Evolutionary conservation across 2,888 invertebrate species (phyloP), one percentile per base, ranked within the genome.

Genomic region (Dynastes maya): DNA sequence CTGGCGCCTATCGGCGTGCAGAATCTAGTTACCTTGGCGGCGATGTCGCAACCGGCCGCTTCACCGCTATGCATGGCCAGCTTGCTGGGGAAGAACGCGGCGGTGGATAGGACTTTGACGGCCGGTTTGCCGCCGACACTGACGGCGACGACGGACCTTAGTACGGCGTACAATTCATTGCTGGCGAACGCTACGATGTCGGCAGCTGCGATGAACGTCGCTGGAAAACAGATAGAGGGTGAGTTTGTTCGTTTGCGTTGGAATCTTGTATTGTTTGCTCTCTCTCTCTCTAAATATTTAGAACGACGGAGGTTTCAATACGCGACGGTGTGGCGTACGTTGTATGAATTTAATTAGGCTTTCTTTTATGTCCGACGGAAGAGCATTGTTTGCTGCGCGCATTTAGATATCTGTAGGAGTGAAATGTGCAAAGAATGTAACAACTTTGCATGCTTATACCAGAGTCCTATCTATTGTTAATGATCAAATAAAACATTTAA

Each of bases 161-260:
- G 92, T 80, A 91, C 92, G 78, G 91, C 89, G 86, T 84, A 90
- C 88, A 84, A 94, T 92, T 85, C 95, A 93, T 85, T 89, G 58
- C 86, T 89, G 86, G 93, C 94, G 82, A 91, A 94, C 80, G 93
- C 94, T 65, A 93, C 94, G 61, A 93, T 95, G 55, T 94, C 94
- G 40, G 94, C 94, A 32, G 94, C 94, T 5, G 95, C 95, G 40
- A 89, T 90, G 58, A 90, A 90, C 32, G 90, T 91, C 71, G 95
- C 95, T 81, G 95, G 95, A 80, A 97, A 97, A 89, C 98, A 98
- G 90, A 95, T 97, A 85, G 98, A 98, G 92, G 95, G 94, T 94
- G 88, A 88, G 88, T 81, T 55, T 2, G 45, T 45, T 55, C 45
- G 45, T 45, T 45, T 45, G 8, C 45, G 45, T 11, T 11, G 11